Conservation (phyloP, 2,113 vertebrate species). For the Grammomys dolichurus region DNA sequence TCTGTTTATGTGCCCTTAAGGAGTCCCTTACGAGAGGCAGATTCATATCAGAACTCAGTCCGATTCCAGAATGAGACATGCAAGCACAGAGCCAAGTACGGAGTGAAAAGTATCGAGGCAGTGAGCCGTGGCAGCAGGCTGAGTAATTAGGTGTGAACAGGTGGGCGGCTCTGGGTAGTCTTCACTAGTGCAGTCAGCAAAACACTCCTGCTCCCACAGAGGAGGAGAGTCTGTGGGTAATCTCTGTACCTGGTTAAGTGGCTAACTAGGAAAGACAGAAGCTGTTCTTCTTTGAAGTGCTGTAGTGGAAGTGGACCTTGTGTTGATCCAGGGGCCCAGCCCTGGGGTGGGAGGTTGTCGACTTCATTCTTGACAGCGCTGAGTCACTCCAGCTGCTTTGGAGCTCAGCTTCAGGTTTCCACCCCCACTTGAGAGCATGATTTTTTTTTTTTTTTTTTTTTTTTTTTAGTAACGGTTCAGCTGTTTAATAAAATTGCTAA, state of each 20-base stretch:
- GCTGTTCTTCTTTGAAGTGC: neutral
- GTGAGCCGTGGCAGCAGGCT: neutral
- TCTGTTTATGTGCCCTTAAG: neutral
- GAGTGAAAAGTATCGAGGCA: neutral
- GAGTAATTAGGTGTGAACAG: constrained; percentile 55
- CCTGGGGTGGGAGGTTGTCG: constrained; percentile 46
- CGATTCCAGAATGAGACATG: neutral
- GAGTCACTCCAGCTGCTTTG: constrained; percentile 64
- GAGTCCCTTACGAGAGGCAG: neutral
- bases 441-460: constrained; percentile 34
- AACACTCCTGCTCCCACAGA: neutral
- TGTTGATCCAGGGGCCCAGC: neutral
- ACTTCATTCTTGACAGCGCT: neutral
- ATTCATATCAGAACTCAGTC: neutral
- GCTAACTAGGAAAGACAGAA: neutral
- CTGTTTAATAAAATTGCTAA: constrained; percentile 75
- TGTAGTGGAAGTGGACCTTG: neutral
- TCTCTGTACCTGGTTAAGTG: constrained; percentile 9
- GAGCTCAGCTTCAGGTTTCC: constrained; percentile 49
- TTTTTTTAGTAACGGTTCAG: neutral
- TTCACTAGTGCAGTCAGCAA: neutral
- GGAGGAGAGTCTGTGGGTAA: constrained; percentile 9
- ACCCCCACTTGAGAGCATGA: constrained; percentile 33
- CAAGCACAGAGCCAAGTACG: neutral
- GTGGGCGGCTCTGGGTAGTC: constrained; percentile 31